A percentile compares a stretch with the other conserved stretches of the same genome.
Conservation (phyloP, 2,797 vertebrate species). For the Alectoris magna region DNA sequence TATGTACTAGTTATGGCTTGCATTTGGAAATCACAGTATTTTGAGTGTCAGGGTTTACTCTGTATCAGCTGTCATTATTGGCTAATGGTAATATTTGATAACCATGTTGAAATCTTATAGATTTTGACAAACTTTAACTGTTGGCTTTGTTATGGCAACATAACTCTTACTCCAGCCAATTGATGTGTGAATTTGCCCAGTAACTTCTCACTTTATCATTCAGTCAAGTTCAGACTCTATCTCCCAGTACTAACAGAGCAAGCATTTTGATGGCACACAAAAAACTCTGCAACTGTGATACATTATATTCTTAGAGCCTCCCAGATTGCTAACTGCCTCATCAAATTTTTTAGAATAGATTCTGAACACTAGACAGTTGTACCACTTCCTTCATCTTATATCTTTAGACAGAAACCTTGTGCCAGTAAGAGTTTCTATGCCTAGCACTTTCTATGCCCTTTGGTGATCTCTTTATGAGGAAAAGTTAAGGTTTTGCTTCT, state of each 20-base stretch:
- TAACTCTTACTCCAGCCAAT: constrained; percentile 51
- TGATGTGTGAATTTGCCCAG: constrained; percentile 66
- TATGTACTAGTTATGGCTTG: not conserved
- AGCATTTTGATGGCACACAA: constrained; percentile 61
- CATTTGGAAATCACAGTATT: constrained; percentile 43
- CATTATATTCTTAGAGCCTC: constrained; percentile 61
- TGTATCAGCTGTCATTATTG: constrained; percentile 65
- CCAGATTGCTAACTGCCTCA: constrained; percentile 70
- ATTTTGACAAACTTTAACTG: constrained; percentile 65
- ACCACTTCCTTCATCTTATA: constrained; percentile 47
- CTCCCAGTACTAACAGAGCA: constrained; percentile 54
- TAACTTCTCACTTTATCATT: constrained; percentile 67
- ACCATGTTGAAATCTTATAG: constrained; percentile 64
- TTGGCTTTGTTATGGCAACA: constrained; percentile 71
- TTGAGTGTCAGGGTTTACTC: constrained; percentile 61
- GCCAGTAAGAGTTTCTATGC: constrained; percentile 47
- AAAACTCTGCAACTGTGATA: constrained; percentile 61
- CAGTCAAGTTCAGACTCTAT: constrained; percentile 55
- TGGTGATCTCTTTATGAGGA: constrained; percentile 4
- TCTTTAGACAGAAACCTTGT: constrained; percentile 57
- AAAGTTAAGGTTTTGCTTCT: constrained; percentile 40
- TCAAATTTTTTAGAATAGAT: constrained; percentile 61
- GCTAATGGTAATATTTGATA: constrained; percentile 67
- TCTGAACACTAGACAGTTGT: constrained; percentile 58
- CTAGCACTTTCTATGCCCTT: not conserved